These are phyloP conservation scores for Nannoperca australis DNA, from an alignment of 2,797 vertebrate species.

Conservation along the genomic window DNA sequence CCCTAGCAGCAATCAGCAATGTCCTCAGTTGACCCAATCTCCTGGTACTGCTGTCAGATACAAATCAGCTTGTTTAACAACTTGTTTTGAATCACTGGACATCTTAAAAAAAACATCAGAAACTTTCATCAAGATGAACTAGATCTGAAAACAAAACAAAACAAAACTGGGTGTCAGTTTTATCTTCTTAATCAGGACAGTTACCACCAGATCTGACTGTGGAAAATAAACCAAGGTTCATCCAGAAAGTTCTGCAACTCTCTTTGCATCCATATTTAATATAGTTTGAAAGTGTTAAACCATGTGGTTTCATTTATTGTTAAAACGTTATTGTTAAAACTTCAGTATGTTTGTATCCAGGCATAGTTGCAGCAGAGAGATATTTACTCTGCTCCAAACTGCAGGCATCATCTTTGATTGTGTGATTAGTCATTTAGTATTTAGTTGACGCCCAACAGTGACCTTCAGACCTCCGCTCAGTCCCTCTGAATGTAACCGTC, in stretches of 20 bases:
- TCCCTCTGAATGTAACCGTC: not conserved
- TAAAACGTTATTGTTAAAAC: not conserved
- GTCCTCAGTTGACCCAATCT: conserved; percentile 39
- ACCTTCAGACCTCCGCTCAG: conserved; percentile 19
- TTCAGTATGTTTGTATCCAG: not conserved
- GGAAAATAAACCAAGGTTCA: not conserved
- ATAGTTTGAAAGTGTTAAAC: no score
- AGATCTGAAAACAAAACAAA: not conserved
- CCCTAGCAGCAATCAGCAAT: not conserved
- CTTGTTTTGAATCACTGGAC: not conserved
- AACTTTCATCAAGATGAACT: not conserved
- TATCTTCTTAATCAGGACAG: not conserved
- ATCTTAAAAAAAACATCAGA: not conserved
- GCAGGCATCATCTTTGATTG: not conserved
- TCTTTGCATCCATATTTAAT: no score
- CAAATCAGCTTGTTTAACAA: not conserved
- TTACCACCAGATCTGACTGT: not conserved
- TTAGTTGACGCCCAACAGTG: not conserved
- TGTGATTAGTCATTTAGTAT: conserved; percentile 28
- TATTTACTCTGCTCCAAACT: not conserved
- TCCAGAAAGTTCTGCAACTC: no score
- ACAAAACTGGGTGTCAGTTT: not conserved
- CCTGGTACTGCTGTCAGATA: conserved; percentile 9
- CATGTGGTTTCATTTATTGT: not conserved
- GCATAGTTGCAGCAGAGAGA: not conserved